Evolutionary conservation across 2,113 vertebrate genomes (phyloP).

Genomic region (Pteropus alecto): DNA sequence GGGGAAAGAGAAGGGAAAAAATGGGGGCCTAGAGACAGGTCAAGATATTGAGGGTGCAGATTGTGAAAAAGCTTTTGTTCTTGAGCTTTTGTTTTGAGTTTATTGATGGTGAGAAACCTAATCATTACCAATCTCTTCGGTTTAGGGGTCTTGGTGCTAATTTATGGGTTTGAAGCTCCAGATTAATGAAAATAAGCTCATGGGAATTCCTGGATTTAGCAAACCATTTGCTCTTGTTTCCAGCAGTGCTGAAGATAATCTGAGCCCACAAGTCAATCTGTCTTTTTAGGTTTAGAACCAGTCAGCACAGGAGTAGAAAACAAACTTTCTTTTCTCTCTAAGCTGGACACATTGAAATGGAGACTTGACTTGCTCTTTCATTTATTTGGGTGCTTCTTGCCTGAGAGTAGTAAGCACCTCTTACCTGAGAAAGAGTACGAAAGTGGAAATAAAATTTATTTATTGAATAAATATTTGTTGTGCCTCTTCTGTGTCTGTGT

Average conservation of each 20-base stretch:
- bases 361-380: background rate
- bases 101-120: background rate
- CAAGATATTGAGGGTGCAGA: background rate
- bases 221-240: background rate
- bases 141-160: background rate
- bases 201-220: background rate
- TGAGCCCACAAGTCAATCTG: background rate
- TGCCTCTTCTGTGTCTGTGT: background rate
- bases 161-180: background rate
- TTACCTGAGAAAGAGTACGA: background rate
- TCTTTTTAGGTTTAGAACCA: constrained; percentile 5
- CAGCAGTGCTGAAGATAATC: background rate
- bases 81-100: background rate
- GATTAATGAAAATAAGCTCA: constrained; percentile 32
- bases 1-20: background rate
- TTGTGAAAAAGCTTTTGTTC: background rate
- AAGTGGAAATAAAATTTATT: background rate
- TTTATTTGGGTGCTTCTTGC: background rate
- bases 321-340: background rate
- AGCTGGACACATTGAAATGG: background rate
- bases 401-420: background rate
- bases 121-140: background rate
- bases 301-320: background rate
- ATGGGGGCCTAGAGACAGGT: background rate
- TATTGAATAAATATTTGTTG: background rate